Evolutionary conservation across 64 coral and sea anemone genomes (phyloP), one percentile per base, ranked within the genome.

Genomic region (Exaiptasia diaphana): DNA sequence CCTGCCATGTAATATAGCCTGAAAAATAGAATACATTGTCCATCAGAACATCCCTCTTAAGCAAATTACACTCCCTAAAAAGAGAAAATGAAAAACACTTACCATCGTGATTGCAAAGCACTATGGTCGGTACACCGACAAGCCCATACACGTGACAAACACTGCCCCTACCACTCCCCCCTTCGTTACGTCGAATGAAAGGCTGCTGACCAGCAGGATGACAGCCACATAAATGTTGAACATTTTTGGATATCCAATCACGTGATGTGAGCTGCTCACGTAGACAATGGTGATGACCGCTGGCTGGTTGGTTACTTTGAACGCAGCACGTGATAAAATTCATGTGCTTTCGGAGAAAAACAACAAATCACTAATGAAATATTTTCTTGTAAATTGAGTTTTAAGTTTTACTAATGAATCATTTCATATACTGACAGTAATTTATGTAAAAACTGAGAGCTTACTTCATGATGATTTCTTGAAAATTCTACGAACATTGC

Each of bases 1-100:
- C 83, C n/a, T 77, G 72, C 71, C 71, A 86, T 41, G 56, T 64
- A 20, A 86, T 86, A 30, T 86, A 77, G 41, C 83, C 83, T 77
- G 69, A 23, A 4, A 10, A 73, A 73, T 14, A 46, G 22, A 73
- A 25, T 28, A 21, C 40, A 12, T 25, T 6, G 3, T 43, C 42
- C 23, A 39, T n/a, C 9, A 10, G 10, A n/a, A 52, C n/a, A n/a
- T n/a, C 10, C 10, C 10, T n/a, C 49, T 10, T 52, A 52, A 52
- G 10, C 10, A 12, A 52, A 10, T 52, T 52, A 12, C n/a, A 52
- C n/a, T n/a, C 10, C n/a, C 49, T 52, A n/a, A 12, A 10, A n/a
- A 12, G n/a, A 12, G 49, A 12, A n/a, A 52, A 52, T 52, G n/a
- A 12, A 12, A 12, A 12, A 12, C n/a, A 0, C 15, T 41, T 71